These are phyloP conservation scores for Gasterosteus aculeatus DNA, from an alignment of 2,113 vertebrate genomes.

Conservation along the genomic window DNA sequence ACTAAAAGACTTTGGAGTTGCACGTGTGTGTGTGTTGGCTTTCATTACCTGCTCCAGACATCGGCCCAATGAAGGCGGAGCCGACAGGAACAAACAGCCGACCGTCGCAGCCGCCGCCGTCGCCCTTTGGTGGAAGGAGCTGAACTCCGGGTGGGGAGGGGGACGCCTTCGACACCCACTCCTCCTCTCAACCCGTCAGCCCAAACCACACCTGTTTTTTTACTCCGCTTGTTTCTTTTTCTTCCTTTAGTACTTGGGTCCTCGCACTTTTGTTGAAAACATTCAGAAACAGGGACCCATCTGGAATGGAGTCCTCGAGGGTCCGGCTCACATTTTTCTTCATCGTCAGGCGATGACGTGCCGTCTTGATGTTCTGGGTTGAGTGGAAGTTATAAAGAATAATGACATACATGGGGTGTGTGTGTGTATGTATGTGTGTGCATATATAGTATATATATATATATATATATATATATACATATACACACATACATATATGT, in stretches of 20 bases:
- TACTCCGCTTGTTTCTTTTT: slow-evolving; percentile 28
- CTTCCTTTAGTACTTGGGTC: slow-evolving; percentile 29
- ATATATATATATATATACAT: slow-evolving; percentile 9
- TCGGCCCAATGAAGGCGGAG: slow-evolving; percentile 7
- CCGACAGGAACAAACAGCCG: slow-evolving; percentile 29
- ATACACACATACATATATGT: not conserved
- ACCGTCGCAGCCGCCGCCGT: not conserved
- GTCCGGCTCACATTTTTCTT: not conserved
- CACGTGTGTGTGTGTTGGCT: slow-evolving; percentile 26
- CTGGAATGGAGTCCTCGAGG: slow-evolving; percentile 33
- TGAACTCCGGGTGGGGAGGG: not conserved
- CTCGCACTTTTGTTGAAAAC: slow-evolving; percentile 45
- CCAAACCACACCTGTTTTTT: not conserved
- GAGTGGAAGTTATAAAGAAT: not conserved
- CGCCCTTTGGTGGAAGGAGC: slow-evolving; percentile 12
- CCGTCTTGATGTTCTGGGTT: not conserved
- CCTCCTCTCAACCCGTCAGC: slow-evolving; percentile 15
- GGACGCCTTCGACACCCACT: slow-evolving; percentile 11
- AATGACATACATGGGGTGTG: not conserved
- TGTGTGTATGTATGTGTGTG: too few relatives aligned
- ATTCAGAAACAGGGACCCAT: slow-evolving; percentile 20
- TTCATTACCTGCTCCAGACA: slow-evolving; percentile 69
- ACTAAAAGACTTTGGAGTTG: slow-evolving; percentile 52
- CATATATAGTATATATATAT: not conserved
- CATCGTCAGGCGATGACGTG: not conserved